Evolutionary conservation across 92 coral and sea anemone genomes (phyloP), one percentile per base, ranked within the genome.

Genomic region (Palythoa grandis): DNA sequence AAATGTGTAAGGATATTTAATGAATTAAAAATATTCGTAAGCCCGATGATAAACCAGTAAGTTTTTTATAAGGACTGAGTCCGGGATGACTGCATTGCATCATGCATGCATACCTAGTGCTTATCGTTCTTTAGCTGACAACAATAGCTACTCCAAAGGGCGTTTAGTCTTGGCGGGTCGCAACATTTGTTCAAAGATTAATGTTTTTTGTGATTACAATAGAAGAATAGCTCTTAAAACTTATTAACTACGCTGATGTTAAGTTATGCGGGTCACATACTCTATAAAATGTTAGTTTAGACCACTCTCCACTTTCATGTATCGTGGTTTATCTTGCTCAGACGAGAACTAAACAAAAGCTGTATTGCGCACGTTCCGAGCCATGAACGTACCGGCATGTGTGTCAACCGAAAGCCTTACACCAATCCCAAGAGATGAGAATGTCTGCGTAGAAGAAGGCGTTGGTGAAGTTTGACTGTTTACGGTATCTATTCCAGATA

Each of bases 201-300:
- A 16, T 3, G 69, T 63, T 63, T n/a, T 63, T 24, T 63, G 9
- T 19, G 69, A 63, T 22, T 9, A n/a, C 69, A 63, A 63, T 4
- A n/a, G 25, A 63, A 16, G 1, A 10, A 63, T 9, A 63, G 25
- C 69, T 7, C 69, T 63, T 63, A 63, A 63, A n/a, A 22, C 68
- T 16, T 63, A n/a, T 63, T 63, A 20, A 63, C 5, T n/a, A 63
- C 20, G 22, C 69, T 19, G 8, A 58, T 19, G 35, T 63, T 4
- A 63, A 63, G 69, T 63, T 63, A 63, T 63, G 25, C 25, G 22
- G 24, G 35, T 63, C 69, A 63, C 69, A 63, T 63, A 63, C 69
- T 2, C 2, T 1, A 0, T 19, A 2, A 19, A 9, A n/a, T 60
- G 3, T 14, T 60, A 4, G 3, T 6, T 19, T n/a, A 11, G 17